Evolutionary conservation across 2,797 vertebrate genomes (phyloP), one percentile per base, ranked within the genome.

Genomic region (Chelidonichthys spinosus): DNA sequence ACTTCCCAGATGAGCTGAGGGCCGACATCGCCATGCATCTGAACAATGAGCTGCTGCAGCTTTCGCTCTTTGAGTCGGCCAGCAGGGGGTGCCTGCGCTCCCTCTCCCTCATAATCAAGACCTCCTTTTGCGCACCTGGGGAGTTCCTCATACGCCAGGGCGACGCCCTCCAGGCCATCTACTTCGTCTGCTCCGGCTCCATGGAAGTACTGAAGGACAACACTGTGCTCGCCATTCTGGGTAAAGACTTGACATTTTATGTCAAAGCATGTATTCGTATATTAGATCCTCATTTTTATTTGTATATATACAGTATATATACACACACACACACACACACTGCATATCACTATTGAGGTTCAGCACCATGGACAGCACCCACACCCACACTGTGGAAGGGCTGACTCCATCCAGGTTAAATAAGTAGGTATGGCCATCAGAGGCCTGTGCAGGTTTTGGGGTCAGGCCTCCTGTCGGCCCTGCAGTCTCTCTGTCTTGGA

Each of bases 1-100:
- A 99, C 89, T 99, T 99, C 85, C 98, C 98, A 0, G 98, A 99
- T 0, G 98, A 99, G 91, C 90, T 99, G 83, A 93, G 97, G 75
- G 97, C 97, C 4, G 98, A 99, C 90, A 99, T 99, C 85, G 97
- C 97, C 74, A 99, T 98, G 97, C 95, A 99, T 85, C 93, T 99
- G 92, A 99, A 99, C 81, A 98, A 97, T 78, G 98, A 99, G 90
- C 96, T 99, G 81, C 92, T 99, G 62, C 96, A 98, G 92, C 91
- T 99, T 89, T 95, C 97, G 5, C 95, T 98, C 54, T 99, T 99
- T 0, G 97, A 96, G 72, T 97, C 96, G 11, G 96, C 97, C 94
- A 99, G 98, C 86, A 95, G 96, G 13, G 98, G 98, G 42, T 99
- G 97, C 88, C 95, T 99, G 90, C 96, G 98, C 88, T 98, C 97